Percentiles rank a stretch among this genome's conserved stretches.
These are phyloP conservation scores for Synchiropus splendidus DNA, from an alignment of 2,113 vertebrate species.

Conservation along the genomic window DNA sequence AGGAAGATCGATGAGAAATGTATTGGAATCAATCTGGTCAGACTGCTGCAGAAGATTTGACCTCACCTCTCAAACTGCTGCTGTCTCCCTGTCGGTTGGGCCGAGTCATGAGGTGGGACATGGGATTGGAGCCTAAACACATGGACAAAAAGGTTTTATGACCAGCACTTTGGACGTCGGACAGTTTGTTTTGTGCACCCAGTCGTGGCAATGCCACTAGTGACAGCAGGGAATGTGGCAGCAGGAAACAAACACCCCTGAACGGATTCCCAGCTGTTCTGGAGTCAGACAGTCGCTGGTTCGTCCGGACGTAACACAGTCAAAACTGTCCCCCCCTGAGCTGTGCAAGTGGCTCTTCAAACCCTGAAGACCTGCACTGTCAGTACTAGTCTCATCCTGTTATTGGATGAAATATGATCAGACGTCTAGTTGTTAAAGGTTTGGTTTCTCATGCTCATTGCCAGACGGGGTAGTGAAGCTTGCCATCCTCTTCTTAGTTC, in stretches of 20 bases:
- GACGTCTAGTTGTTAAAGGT: too few relatives aligned
- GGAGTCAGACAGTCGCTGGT: slow-evolving; percentile 51
- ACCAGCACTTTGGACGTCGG: not conserved
- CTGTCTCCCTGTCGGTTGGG: slow-evolving; percentile 56
- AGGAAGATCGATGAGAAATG: not conserved
- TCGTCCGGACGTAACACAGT: slow-evolving; percentile 18
- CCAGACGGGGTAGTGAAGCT: too few relatives aligned
- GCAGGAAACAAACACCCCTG: slow-evolving; percentile 49
- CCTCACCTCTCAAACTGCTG: slow-evolving; percentile 54
- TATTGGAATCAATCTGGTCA: not conserved
- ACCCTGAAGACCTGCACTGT: too few relatives aligned
- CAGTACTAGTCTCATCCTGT: too few relatives aligned
- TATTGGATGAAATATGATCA: too few relatives aligned
- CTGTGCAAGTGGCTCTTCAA: not conserved
- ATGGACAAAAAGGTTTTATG: not conserved
- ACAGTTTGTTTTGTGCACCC: slow-evolving; percentile 4
- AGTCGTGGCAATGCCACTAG: slow-evolving; percentile 20
- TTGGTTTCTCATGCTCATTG: too few relatives aligned
- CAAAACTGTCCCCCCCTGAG: slow-evolving; percentile 6
- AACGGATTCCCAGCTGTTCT: slow-evolving; percentile 63
- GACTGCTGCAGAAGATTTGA: not conserved
- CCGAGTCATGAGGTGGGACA: slow-evolving; percentile 49
- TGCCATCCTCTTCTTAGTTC: too few relatives aligned
- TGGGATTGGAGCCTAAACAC: slow-evolving; percentile 35
- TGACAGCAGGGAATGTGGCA: slow-evolving; percentile 49